Percentiles rank a stretch among this genome's conserved stretches.
Conservation (phyloP, 2,797 vertebrate species). For the Danio choprae region DNA sequence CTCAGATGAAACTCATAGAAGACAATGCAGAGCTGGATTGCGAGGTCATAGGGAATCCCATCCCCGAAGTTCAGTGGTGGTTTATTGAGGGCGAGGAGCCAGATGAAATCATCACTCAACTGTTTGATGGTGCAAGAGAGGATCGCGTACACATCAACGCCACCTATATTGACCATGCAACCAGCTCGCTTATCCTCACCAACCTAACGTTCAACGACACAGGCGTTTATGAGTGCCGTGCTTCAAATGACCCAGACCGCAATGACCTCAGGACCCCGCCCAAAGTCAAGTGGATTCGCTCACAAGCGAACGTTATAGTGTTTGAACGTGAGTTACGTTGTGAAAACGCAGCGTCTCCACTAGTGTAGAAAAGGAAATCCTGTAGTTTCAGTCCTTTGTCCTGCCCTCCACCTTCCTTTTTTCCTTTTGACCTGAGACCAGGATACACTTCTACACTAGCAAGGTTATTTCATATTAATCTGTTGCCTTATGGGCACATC, state of each 20-base stretch:
- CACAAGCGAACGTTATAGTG: slow-evolving; percentile 94
- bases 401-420: slow-evolving; percentile 60
- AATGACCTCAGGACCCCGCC: slow-evolving; percentile 92
- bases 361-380: slow-evolving; percentile 64
- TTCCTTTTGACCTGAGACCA: slow-evolving; percentile 49
- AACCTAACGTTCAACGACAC: slow-evolving; percentile 83
- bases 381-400: slow-evolving; percentile 61
- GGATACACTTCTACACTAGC: slow-evolving; percentile 38
- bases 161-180: slow-evolving; percentile 87
- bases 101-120: slow-evolving; percentile 82
- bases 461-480: slow-evolving; percentile 53
- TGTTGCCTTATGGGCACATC: slow-evolving; percentile 61
- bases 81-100: slow-evolving; percentile 84
- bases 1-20: slow-evolving; percentile 82
- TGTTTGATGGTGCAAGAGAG: slow-evolving; percentile 88
- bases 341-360: slow-evolving; percentile 61
- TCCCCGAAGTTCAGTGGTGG: slow-evolving; percentile 97
- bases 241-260: slow-evolving; percentile 94
- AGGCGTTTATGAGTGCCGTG: slow-evolving; percentile 92
- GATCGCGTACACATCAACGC: slow-evolving; percentile 87
- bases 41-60: slow-evolving; percentile 88
- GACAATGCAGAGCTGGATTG: slow-evolving; percentile 87
- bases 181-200: slow-evolving; percentile 84
- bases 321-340: slow-evolving; percentile 92
- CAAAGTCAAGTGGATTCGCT: slow-evolving; percentile 96